A percentile compares a stretch with the other conserved stretches of the same genome.
These are phyloP conservation scores for Ophion costatus DNA, from an alignment of 2,888 invertebrate species.

Conservation along the genomic window DNA sequence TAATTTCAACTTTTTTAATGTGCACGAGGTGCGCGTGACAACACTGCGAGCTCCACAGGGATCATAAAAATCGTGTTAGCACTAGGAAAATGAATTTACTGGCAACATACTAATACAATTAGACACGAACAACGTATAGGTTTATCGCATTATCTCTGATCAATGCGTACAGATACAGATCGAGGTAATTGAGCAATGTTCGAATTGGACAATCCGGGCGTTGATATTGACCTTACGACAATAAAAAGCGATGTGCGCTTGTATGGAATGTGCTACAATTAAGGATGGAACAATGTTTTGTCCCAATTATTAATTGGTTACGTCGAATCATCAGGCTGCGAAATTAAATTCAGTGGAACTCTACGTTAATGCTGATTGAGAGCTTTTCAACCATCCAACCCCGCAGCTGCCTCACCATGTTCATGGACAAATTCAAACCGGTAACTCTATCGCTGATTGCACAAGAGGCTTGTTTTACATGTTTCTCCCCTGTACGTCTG, in stretches of 20 bases:
- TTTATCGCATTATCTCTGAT: no score
- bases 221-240: no score
- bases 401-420: not conserved
- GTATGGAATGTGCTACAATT: no score
- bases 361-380: slow-evolving; percentile 6
- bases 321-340: not conserved
- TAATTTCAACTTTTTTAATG: slow-evolving; percentile 24
- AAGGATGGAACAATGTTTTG: not conserved
- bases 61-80: not conserved
- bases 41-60: not conserved
- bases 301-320: not conserved
- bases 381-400: slow-evolving; percentile 15
- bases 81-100: not conserved
- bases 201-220: no score
- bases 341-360: slow-evolving; percentile 31
- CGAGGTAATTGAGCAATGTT: no score
- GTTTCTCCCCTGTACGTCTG: not conserved
- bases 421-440: slow-evolving; percentile 46
- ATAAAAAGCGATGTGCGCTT: no score
- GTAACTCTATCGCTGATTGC: slow-evolving; percentile 55
- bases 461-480: slow-evolving; percentile 13
- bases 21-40: not conserved
- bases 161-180: no score
- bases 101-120: no score
- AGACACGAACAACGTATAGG: no score